Base-by-base conservation (phyloP, 2,113 vertebrate genomes). In the Dendrocopos noguchii region DNA sequence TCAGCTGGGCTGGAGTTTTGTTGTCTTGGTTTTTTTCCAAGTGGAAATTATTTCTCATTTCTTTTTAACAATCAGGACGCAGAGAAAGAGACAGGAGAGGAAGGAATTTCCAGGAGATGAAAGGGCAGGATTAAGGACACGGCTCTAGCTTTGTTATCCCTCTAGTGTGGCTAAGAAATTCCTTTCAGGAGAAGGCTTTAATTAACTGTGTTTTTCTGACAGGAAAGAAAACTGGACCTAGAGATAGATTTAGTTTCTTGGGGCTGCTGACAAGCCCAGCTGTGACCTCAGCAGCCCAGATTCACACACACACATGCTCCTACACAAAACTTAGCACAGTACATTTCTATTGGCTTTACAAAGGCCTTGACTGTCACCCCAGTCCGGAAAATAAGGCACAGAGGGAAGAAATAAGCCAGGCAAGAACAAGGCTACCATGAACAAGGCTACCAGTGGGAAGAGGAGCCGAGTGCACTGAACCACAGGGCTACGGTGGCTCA, bases 41-140 rank as follows among this genome's bases (percentile, higher is more conserved):
- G 80, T 93, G 91, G 94, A 96, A 96, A 96, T 96, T 86, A 96
- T 94, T 95, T 94, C 78, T 95, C 84, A 61, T 96, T 92, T 95
- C 92, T 95, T 91, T 44, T 93, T 80, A 90, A 80, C 81, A 84
- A 89, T 92, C 83, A 84, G 92, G 70, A 90, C 66, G 67, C 66
- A 84, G 68, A 84, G 57, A 88, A 93, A 81, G 50, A 78, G 68
- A 85, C 84, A 33, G 63, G 67, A 94, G 36, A 94, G 68, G 88
- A 91, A 92, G 76, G 90, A 89, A 88, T 94, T 95, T 92, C 87
- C 39, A 91, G 67, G 91, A 93, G 95, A 96, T 94, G 92, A 95
- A 94, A 95, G 86, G 67, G 47, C 71, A 81, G 95, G 87, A 96
- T 94, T 96, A 96, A 88, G 88, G 80, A 87, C 65, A 91, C 0